A percentile compares a stretch with the other conserved stretches of the same genome.
Evolutionary conservation across 2,113 vertebrate species (phyloP).

Genomic region (Hypanus sabinus): DNA sequence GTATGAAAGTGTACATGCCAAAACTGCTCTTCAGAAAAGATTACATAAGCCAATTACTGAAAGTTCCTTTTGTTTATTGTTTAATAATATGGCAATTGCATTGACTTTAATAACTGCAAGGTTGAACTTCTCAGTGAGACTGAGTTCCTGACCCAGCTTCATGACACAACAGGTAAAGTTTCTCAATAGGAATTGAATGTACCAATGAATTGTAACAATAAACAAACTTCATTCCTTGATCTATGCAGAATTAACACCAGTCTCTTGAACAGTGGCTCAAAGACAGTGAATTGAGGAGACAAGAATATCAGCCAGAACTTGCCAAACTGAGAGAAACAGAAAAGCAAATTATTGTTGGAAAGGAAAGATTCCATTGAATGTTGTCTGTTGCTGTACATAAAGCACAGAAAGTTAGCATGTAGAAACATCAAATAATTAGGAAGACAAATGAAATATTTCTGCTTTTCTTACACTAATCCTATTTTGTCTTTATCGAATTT

Average conservation of each 20-base stretch:
- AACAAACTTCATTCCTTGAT: neutral
- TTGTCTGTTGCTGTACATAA: too few species aligned
- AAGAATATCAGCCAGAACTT: neutral
- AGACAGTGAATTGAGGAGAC: neutral
- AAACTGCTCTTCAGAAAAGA: conserved; percentile 13
- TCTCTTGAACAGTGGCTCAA: neutral
- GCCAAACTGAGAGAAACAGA: neutral
- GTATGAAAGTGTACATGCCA: neutral
- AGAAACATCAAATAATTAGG: too few species aligned
- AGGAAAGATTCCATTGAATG: too few species aligned
- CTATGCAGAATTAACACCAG: neutral
- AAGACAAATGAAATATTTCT: too few species aligned
- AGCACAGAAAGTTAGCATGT: too few species aligned
- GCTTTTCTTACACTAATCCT: too few species aligned
- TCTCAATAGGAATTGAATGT: neutral
- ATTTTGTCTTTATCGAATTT: too few species aligned
- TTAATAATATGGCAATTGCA: neutral
- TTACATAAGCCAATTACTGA: conserved; percentile 12
- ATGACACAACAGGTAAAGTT: neutral
- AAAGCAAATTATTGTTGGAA: too few species aligned
- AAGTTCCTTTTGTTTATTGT: neutral
- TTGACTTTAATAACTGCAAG: neutral
- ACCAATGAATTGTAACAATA: neutral
- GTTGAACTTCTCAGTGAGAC: neutral
- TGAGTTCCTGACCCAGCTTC: neutral